phyloP scores from a whole-genome alignment of 2,113 vertebrate species.

The Phyllostomus discolor region DNA sequence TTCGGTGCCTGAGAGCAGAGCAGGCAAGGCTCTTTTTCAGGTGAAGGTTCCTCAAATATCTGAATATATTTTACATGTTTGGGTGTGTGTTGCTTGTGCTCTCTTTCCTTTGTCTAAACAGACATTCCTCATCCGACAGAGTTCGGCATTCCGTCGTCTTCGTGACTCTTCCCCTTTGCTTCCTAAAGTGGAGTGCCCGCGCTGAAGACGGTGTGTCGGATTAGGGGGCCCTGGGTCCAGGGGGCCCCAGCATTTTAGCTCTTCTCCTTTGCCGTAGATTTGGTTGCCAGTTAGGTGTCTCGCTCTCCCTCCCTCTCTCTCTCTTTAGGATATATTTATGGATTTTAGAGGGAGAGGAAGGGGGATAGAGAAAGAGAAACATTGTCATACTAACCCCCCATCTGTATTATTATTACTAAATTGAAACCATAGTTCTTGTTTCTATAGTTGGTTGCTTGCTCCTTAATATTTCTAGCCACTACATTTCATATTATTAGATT shows the following conservation, averaged over 20 bases:
- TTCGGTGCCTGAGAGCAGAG: background rate
- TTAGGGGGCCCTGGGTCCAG: fast-evolving
- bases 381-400: background rate
- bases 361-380: background rate
- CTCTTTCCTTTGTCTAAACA: background rate
- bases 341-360: background rate
- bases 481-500: background rate
- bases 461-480: background rate
- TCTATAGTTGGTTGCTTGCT: background rate
- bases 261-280: background rate
- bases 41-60: background rate
- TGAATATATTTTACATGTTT: background rate
- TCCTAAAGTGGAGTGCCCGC: background rate
- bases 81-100: background rate
- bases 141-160: background rate
- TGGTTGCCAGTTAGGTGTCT: background rate
- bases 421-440: background rate
- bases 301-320: background rate
- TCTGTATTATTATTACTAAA: background rate
- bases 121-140: background rate
- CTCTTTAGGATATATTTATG: background rate
- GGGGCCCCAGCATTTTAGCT: background rate
- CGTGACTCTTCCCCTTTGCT: background rate
- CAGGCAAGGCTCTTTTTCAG: background rate
- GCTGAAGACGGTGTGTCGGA: background rate